phyloP scores from a whole-genome alignment of 2,888 invertebrate genomes.

The Epinotia demarniana region DNA sequence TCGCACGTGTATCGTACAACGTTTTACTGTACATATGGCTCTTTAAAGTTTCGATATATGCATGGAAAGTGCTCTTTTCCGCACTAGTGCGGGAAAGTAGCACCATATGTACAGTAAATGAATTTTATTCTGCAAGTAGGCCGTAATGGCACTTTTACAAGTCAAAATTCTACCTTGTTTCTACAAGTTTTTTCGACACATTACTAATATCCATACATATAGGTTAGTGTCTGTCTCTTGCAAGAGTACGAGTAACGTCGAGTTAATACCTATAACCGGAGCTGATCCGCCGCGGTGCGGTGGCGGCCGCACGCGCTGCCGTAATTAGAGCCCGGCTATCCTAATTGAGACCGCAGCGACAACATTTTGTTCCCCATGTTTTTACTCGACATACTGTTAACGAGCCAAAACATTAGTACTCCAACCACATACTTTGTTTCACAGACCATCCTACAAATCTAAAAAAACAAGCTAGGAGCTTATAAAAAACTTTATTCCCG shows the following conservation, averaged over 20 bases:
- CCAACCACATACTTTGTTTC: slow-evolving; percentile 1
- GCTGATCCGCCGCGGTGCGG: slow-evolving; percentile 40
- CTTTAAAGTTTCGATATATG: too few species aligned
- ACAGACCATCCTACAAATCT: neutral
- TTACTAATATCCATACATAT: neutral
- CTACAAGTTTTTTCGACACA: too few species aligned
- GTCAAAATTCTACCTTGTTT: too few species aligned
- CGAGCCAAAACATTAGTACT: slow-evolving; percentile 60
- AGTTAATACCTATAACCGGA: slow-evolving; percentile 24
- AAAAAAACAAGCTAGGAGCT: neutral
- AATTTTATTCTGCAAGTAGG: too few species aligned
- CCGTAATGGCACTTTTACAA: too few species aligned
- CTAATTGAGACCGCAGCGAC: slow-evolving; percentile 73
- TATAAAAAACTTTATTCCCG: neutral
- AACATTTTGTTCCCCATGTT: slow-evolving; percentile 60
- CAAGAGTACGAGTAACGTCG: slow-evolving; percentile 22
- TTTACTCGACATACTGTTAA: slow-evolving; percentile 59
- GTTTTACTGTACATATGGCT: too few species aligned
- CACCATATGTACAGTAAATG: too few species aligned
- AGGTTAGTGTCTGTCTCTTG: neutral
- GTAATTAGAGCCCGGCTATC: slow-evolving; percentile 61
- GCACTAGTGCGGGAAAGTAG: too few species aligned
- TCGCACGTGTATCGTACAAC: too few species aligned
- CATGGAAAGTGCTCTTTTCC: too few species aligned
- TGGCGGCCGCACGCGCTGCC: slow-evolving; percentile 48